Percentiles rank a stretch among this genome's conserved stretches.
phyloP scores from a whole-genome alignment of 2,888 invertebrate genomes.

The Meandrusa payeni region DNA sequence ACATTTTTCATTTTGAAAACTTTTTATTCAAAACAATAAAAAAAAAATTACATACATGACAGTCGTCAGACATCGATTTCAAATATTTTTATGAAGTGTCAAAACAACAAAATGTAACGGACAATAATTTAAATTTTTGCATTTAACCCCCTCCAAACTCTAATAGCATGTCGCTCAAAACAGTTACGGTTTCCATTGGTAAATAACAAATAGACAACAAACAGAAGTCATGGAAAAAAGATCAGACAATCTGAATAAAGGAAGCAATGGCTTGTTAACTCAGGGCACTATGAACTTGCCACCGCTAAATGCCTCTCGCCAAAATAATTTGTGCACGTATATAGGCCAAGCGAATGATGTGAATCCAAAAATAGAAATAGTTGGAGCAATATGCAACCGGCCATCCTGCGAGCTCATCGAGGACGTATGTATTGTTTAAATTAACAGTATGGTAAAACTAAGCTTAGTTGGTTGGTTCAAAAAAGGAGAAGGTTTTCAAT shows the following conservation, averaged over 20 bases:
- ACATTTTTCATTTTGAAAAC: too few relatives aligned
- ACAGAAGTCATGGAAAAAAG: slow-evolving; percentile 13
- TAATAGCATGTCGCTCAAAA: slow-evolving; percentile 21
- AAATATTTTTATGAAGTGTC: slow-evolving; percentile 12
- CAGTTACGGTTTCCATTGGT: slow-evolving; percentile 2
- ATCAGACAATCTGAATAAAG: neutral
- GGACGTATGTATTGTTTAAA: slow-evolving; percentile 27
- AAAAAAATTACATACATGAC: slow-evolving; percentile 1
- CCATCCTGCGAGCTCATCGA: slow-evolving; percentile 30
- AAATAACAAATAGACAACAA: slow-evolving; percentile 5
- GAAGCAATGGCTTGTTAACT: slow-evolving; percentile 17
- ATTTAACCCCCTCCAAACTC: neutral
- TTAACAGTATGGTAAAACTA: too few relatives aligned
- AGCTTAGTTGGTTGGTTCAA: too few relatives aligned
- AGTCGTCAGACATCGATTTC: neutral
- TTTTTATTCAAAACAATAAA: too few relatives aligned
- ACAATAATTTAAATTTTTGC: neutral
- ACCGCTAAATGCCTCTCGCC: slow-evolving; percentile 54
- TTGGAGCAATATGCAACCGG: slow-evolving; percentile 14
- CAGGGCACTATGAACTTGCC: slow-evolving; percentile 39
- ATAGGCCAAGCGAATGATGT: slow-evolving; percentile 56
- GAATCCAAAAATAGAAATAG: slow-evolving; percentile 39
- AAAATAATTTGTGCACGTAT: slow-evolving; percentile 56
- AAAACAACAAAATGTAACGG: slow-evolving; percentile 1
- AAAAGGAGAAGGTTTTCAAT: too few relatives aligned